Conservation (phyloP, 2,888 invertebrate species). For the Spisula subtruncata region DNA sequence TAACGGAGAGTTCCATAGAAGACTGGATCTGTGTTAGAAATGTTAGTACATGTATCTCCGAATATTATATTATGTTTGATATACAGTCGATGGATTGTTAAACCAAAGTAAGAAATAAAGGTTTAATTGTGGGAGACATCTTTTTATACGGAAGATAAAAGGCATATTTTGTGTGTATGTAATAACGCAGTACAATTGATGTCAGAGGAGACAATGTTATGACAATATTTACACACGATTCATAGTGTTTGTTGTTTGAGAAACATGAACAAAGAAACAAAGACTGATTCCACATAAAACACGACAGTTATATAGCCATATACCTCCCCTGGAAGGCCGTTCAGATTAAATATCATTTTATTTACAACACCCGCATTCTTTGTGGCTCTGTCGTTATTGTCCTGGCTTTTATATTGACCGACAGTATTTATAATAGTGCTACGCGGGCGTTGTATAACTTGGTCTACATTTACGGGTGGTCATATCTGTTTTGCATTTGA, state of each 20-base stretch:
- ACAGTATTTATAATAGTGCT: background rate
- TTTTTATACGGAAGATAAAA: background rate
- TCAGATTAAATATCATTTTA: background rate
- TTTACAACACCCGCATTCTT: background rate
- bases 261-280: background rate
- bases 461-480: background rate
- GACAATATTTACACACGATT: background rate
- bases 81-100: background rate
- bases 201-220: background rate
- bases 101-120: background rate
- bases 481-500: too few relatives aligned
- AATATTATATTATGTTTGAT: background rate
- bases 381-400: background rate
- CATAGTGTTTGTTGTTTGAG: background rate
- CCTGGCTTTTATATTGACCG: background rate
- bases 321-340: slow-evolving; percentile 5
- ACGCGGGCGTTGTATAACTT: background rate
- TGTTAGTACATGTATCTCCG: too few relatives aligned
- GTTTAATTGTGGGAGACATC: background rate
- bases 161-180: background rate
- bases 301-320: background rate
- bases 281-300: background rate
- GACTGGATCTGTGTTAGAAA: too few relatives aligned
- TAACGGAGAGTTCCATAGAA: too few relatives aligned
- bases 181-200: background rate